Percentiles rank a stretch among this genome's conserved stretches.
These are phyloP conservation scores for Hormiphora californensis DNA, from an alignment of 37 sponge, comb jelly and placozoan genomes.

Conservation along the genomic window DNA sequence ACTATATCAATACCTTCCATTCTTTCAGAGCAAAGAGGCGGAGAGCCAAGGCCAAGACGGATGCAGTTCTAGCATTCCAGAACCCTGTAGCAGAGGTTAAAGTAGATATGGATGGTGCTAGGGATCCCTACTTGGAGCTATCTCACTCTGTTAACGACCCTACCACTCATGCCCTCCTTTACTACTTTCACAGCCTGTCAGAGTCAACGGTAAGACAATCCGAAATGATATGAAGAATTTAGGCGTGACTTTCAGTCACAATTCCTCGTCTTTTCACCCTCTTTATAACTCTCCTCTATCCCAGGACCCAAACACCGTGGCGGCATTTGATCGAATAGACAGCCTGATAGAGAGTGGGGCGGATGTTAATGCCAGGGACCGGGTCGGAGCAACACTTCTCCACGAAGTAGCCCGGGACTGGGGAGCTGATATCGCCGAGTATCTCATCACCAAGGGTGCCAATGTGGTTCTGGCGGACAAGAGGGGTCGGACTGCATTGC, in stretches of 20 bases:
- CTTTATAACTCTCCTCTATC: neutral
- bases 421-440: neutral
- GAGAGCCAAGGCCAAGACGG: too few species aligned
- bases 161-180: neutral
- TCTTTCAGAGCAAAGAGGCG: too few species aligned
- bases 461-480: neutral
- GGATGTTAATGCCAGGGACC: neutral
- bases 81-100: too few species aligned
- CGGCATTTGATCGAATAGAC: neutral
- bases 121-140: neutral
- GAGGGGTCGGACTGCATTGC: neutral
- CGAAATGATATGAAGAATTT: too few species aligned
- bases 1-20: too few species aligned
- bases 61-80: too few species aligned
- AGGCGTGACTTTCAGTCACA: too few species aligned
- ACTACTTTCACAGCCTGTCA: neutral
- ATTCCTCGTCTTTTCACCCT: too few species aligned
- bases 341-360: neutral
- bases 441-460: slow-evolving; percentile 3
- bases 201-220: too few species aligned
- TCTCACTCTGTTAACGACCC: neutral
- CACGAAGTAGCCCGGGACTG: slow-evolving; percentile 42
- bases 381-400: neutral
- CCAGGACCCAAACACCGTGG: slow-evolving; percentile 15
- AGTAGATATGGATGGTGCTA: neutral